These are phyloP conservation scores for Monoplex corrugatus DNA, from an alignment of 2,888 invertebrate species.

Conservation along the genomic window DNA sequence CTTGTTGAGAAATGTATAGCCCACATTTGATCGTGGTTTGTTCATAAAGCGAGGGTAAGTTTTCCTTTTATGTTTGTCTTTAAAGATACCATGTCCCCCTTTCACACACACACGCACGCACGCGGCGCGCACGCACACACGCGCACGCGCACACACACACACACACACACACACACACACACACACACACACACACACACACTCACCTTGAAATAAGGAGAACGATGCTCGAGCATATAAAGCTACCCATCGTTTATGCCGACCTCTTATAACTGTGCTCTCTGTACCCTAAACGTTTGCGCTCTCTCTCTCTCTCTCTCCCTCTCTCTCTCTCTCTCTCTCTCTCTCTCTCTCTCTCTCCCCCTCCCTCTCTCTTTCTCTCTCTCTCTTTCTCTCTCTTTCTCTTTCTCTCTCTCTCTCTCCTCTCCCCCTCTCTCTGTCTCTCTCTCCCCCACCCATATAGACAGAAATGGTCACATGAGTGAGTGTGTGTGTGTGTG, in stretches of 20 bases:
- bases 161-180: neutral
- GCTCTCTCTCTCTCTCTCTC: conserved; percentile 20
- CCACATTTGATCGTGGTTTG: no score
- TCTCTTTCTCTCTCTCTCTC: conserved; percentile 34
- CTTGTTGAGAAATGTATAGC: no score
- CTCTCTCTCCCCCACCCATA: no score
- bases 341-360: neutral
- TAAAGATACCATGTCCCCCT: no score
- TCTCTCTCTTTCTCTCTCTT: conserved; percentile 43
- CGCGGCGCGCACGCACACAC: no score
- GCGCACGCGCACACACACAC: neutral
- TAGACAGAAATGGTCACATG: neutral
- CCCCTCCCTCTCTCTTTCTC: neutral
- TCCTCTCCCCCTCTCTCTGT: neutral
- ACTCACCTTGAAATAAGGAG: no score
- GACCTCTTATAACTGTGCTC: no score
- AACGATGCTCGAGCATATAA: no score
- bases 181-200: neutral
- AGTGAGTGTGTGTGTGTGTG: neutral
- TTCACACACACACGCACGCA: no score
- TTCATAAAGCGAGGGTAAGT: no score
- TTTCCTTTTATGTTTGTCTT: no score
- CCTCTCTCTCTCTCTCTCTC: neutral
- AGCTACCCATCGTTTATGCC: no score
- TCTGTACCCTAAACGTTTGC: neutral